A percentile compares a stretch with the other conserved stretches of the same genome.
These are phyloP conservation scores for Manis javanica DNA, from an alignment of 2,797 vertebrate genomes.

Conservation along the genomic window DNA sequence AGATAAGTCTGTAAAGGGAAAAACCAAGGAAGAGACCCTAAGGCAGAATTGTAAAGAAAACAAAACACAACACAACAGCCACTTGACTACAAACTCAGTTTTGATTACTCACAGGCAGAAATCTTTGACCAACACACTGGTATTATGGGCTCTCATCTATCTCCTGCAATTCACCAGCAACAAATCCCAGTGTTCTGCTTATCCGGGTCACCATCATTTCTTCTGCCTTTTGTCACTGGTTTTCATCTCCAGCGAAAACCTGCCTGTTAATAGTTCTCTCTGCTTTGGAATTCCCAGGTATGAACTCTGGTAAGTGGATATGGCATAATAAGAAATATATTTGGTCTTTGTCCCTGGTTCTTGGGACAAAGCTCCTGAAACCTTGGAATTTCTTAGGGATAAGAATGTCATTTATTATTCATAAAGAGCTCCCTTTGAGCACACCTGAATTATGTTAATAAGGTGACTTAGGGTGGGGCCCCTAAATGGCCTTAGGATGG, in stretches of 20 bases:
- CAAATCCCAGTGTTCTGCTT: neutral
- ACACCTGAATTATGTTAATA: neutral
- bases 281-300: neutral
- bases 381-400: neutral
- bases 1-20: neutral
- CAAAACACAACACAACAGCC: neutral
- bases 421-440: neutral
- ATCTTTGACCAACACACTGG: neutral
- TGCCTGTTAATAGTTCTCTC: neutral
- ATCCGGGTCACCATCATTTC: neutral
- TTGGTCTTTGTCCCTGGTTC: neutral
- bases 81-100: neutral
- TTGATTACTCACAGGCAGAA: neutral
- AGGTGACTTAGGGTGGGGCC: neutral
- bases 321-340: neutral
- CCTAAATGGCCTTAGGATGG: neutral
- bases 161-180: neutral
- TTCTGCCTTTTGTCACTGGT: neutral
- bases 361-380: neutral
- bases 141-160: neutral
- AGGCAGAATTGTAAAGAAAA: neutral
- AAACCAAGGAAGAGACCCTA: neutral
- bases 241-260: neutral
- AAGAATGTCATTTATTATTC: neutral
- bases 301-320: neutral